phyloP scores from a whole-genome alignment of 1,140 invertebrate species.

The Drosophila seguyi region DNA sequence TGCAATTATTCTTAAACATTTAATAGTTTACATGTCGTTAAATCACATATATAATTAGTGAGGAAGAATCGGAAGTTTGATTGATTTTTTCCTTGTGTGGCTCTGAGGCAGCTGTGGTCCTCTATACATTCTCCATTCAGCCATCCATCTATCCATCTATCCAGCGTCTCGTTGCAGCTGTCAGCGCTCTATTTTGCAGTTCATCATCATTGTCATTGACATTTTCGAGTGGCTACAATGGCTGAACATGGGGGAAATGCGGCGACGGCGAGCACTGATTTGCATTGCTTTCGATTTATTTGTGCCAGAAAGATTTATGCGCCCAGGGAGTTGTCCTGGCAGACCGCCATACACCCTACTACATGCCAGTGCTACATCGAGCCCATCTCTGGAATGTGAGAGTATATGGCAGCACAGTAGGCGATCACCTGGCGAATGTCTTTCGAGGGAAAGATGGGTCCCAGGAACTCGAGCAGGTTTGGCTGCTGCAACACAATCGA shows the following conservation, averaged over 20 bases:
- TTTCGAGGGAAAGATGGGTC: constrained; percentile 27
- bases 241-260: constrained; percentile 54
- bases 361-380: background rate
- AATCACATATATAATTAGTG: background rate
- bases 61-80: background rate
- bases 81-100: constrained; percentile 14
- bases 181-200: constrained; percentile 81
- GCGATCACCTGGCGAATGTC: constrained; percentile 25
- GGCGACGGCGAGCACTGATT: constrained; percentile 37
- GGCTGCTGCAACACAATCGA: constrained; percentile 26
- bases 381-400: constrained; percentile 23
- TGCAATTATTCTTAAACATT: background rate
- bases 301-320: constrained; percentile 48
- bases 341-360: constrained; percentile 31
- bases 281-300: constrained; percentile 80
- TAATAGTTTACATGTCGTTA: background rate
- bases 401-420: constrained; percentile 25
- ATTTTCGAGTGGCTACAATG: constrained; percentile 81
- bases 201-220: constrained; percentile 84
- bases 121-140: constrained; percentile 51
- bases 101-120: constrained; percentile 31
- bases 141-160: constrained; percentile 58
- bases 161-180: constrained; percentile 79
- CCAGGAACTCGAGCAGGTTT: constrained; percentile 23
- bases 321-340: constrained; percentile 20